These are phyloP conservation scores for Willowsia nigromaculata DNA, from an alignment of 2,888 invertebrate species.

Conservation along the genomic window DNA sequence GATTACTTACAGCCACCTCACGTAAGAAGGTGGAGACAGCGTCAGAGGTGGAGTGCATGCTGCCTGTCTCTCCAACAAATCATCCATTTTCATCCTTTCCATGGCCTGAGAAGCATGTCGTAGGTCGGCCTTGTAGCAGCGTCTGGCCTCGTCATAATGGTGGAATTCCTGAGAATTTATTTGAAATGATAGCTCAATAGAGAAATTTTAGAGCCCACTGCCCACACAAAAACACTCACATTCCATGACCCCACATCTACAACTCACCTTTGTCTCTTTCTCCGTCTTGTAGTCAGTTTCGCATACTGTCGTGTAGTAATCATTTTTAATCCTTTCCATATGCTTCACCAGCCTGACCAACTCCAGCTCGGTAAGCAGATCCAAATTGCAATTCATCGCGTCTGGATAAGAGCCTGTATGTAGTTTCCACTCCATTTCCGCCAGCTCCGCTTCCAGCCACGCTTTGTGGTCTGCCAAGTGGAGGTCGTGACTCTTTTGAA, in stretches of 20 bases:
- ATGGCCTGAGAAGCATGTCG: constrained; percentile 73
- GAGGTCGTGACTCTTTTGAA: constrained; percentile 77
- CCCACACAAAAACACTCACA: background rate
- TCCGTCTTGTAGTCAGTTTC: constrained; percentile 82
- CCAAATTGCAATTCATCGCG: constrained; percentile 74
- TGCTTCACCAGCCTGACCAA: constrained; percentile 80
- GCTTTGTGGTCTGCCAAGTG: constrained; percentile 79
- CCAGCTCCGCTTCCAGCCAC: constrained; percentile 80
- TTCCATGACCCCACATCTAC: background rate
- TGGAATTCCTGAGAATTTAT: constrained; percentile 50
- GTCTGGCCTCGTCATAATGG: constrained; percentile 75
- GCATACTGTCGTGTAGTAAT: constrained; percentile 80
- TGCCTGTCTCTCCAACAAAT: constrained; percentile 24
- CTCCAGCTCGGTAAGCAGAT: constrained; percentile 78
- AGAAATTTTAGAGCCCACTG: background rate
- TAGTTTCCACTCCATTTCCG: constrained; percentile 79
- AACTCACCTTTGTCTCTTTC: constrained; percentile 81
- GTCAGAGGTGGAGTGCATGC: constrained; percentile 24
- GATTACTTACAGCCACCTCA: constrained; percentile 40
- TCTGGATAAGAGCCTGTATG: constrained; percentile 75
- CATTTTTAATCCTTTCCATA: constrained; percentile 81
- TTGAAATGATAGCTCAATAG: background rate
- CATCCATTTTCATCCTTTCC: constrained; percentile 72
- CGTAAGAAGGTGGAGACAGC: constrained; percentile 5
- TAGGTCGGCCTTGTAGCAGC: constrained; percentile 74